Evolutionary conservation across 1,140 invertebrate species (phyloP), one percentile per base, ranked within the genome.

Genomic region (Venustaconcha ellipsiformis): DNA sequence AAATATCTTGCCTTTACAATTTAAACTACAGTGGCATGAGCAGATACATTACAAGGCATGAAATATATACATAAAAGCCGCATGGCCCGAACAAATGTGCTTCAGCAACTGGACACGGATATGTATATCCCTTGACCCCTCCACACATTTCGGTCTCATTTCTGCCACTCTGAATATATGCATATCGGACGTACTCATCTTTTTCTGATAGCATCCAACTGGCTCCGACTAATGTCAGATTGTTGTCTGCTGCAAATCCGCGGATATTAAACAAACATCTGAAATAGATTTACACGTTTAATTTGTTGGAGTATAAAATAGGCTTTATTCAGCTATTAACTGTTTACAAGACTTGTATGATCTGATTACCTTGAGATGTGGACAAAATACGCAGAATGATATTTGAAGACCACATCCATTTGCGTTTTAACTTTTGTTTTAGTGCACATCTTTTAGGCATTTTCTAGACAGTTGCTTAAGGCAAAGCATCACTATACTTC

Each of bases 221-320:
- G 56, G 76, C 79, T 11, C 81, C 81, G 30, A 81, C 64, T 57
- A 83, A 63, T 59, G 75, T 78, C 55, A 83, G 72, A 23, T 70
- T 68, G 57, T 79, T 56, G 15, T 80, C 76, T 2, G 67, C 68
- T 8, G 78, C 74, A 57, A 78, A 55, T 8, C 64, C 56, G 65
- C 58, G 75, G 48, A 80, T 69, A 57, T 80, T 70, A 69, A 72
- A 83, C 13, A 77, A 73, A 72, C 79, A 83, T 56, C 81, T 83
- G 77, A 20, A 70, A 62, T 18, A 74, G 58, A 58, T 56, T 64
- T 18, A 70, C 20, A 76, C 20, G 15, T 18, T 48, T n/a, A 4
- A 1, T 26, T 17, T 18, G 57, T 26, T 62, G 20, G 14, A 69
- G 5, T 14, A 26, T 55, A 17, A 23, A 12, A 23, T 6, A 65